Conservation (phyloP, 1,140 invertebrate species). For the Mesaphorura yosii region DNA sequence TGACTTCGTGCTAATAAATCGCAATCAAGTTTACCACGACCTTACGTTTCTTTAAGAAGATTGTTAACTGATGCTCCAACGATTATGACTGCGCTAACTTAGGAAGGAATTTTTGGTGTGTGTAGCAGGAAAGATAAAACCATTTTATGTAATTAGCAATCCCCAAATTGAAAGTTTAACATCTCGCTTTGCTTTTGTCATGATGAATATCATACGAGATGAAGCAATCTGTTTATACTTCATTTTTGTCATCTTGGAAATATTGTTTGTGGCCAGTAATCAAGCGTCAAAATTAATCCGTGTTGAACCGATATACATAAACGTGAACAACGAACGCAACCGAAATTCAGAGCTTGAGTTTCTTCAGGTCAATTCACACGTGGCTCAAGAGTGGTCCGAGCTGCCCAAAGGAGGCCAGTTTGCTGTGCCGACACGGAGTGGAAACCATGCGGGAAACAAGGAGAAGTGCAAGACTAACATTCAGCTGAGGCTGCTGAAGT, state of each 20-base stretch:
- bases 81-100: too few species aligned
- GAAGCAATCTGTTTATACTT: background rate
- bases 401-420: background rate
- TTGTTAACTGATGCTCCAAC: too few species aligned
- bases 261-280: background rate
- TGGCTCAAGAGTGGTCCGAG: background rate
- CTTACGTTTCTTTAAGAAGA: too few species aligned
- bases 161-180: background rate
- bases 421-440: background rate
- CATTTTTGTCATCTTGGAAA: background rate
- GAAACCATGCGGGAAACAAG: background rate
- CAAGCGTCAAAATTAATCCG: background rate
- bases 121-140: too few species aligned
- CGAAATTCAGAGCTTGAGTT: background rate
- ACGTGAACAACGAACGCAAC: background rate
- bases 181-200: background rate
- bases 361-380: background rate
- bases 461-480: background rate
- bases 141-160: background rate
- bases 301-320: background rate
- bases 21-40: too few species aligned
- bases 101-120: too few species aligned
- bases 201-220: background rate
- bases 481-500: background rate
- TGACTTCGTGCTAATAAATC: too few species aligned